Conservation (phyloP, 2,113 vertebrate genomes). For the Hemichromis elongatus region DNA sequence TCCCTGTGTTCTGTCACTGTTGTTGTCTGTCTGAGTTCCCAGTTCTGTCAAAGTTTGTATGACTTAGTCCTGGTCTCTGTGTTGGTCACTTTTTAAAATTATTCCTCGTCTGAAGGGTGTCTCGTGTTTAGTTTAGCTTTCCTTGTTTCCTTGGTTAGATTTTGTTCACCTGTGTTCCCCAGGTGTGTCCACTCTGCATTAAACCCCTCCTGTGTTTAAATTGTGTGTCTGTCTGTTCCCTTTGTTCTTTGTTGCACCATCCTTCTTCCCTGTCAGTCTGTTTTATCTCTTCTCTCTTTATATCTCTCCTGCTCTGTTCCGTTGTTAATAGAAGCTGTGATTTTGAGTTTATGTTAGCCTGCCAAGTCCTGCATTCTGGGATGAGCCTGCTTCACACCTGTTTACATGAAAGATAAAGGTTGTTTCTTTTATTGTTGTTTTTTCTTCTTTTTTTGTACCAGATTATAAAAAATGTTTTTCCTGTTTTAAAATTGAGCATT, state of each 20-base stretch:
- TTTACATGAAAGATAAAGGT: neutral
- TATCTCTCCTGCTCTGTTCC: neutral
- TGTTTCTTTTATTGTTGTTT: neutral
- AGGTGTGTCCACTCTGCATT: neutral
- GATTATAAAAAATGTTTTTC: neutral
- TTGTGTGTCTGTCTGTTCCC: neutral
- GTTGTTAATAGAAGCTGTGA: neutral
- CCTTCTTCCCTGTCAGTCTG: neutral
- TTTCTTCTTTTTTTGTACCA: neutral
- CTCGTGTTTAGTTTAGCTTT: neutral
- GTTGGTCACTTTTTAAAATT: neutral
- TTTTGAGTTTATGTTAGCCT: neutral
- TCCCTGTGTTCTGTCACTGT: neutral
- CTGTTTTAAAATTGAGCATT: neutral
- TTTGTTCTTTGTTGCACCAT: neutral
- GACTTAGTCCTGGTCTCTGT: neutral
- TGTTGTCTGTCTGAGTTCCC: neutral
- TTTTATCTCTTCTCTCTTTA: neutral
- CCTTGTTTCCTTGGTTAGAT: neutral
- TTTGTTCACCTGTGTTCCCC: neutral
- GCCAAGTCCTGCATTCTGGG: neutral
- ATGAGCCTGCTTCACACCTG: neutral
- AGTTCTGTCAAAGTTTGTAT: neutral
- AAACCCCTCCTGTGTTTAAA: neutral
- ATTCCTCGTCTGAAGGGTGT: neutral